A percentile compares a stretch with the other conserved stretches of the same genome.
phyloP scores from a whole-genome alignment of 2,888 invertebrate genomes.

The Leptinotarsa rubiginosa region DNA sequence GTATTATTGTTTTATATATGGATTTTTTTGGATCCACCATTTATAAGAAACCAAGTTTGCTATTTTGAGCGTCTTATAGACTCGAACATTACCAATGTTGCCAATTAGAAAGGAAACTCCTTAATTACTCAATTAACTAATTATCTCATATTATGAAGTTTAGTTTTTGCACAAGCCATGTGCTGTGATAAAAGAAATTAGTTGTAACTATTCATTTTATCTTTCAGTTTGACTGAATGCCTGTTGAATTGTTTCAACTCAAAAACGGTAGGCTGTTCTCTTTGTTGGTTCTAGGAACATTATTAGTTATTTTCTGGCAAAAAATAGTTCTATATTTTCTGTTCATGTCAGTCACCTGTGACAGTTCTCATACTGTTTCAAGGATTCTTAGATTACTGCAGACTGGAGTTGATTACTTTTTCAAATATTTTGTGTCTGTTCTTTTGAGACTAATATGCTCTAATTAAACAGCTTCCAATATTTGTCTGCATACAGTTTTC shows the following conservation, averaged over 20 bases:
- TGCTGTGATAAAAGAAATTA: conserved; percentile 2
- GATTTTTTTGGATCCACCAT: neutral
- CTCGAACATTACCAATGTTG: neutral
- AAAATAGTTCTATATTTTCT: too few relatives aligned
- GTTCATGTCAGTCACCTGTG: neutral
- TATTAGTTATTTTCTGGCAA: too few relatives aligned
- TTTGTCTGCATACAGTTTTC: too few relatives aligned
- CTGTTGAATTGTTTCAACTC: neutral
- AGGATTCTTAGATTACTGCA: too few relatives aligned
- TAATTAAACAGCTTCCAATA: too few relatives aligned
- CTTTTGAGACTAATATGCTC: too few relatives aligned
- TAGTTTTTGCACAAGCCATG: conserved; percentile 6
- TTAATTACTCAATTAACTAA: conserved; percentile 12
- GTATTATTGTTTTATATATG: conserved; percentile 9
- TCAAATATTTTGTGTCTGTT: too few relatives aligned
- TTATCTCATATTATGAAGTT: neutral
- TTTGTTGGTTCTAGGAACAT: neutral
- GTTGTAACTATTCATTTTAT: neutral
- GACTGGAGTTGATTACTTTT: too few relatives aligned
- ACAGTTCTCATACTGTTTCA: too few relatives aligned
- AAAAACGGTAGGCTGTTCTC: neutral
- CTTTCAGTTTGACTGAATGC: neutral
- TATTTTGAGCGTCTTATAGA: neutral
- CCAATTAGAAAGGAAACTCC: neutral
- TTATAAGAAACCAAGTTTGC: neutral